phyloP scores from a whole-genome alignment of 1,140 invertebrate genomes.

The Ips typographus region DNA sequence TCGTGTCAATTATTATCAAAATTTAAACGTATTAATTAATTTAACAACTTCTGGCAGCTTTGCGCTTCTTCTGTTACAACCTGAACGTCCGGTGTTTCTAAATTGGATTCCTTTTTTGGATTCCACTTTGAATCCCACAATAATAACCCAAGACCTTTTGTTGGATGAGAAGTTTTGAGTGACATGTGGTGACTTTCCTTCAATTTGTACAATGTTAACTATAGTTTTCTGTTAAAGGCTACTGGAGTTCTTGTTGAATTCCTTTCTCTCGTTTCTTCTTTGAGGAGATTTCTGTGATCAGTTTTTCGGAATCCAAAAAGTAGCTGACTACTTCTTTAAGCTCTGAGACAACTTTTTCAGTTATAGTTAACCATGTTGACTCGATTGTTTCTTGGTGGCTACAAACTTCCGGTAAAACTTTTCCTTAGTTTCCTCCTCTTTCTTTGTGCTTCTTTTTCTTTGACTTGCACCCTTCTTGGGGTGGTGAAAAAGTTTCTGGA shows the following conservation, averaged over 20 bases:
- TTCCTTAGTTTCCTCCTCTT: background rate
- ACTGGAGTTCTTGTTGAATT: background rate
- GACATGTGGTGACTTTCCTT: background rate
- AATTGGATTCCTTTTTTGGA: background rate
- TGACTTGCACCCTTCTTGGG: background rate
- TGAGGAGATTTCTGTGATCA: background rate
- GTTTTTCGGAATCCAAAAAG: background rate
- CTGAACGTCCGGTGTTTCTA: background rate
- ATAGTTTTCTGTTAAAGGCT: background rate
- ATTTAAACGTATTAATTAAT: no score
- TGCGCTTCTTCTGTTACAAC: background rate
- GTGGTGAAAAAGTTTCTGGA: background rate
- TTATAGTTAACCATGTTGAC: no score
- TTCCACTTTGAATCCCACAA: slow-evolving; percentile 2
- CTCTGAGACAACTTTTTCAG: background rate
- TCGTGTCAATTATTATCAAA: no score
- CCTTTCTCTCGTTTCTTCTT: slow-evolving; percentile 13
- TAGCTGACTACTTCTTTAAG: background rate
- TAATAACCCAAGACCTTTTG: background rate
- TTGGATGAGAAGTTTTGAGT: background rate
- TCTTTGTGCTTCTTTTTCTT: slow-evolving; percentile 15
- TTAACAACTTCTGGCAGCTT: no score
- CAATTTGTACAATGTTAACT: background rate
- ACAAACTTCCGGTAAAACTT: background rate
- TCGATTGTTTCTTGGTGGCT: no score